These are phyloP conservation scores for Apostichopus japonicus DNA, from an alignment of 35 echinoderm and acorn worm genomes.

Conservation along the genomic window DNA sequence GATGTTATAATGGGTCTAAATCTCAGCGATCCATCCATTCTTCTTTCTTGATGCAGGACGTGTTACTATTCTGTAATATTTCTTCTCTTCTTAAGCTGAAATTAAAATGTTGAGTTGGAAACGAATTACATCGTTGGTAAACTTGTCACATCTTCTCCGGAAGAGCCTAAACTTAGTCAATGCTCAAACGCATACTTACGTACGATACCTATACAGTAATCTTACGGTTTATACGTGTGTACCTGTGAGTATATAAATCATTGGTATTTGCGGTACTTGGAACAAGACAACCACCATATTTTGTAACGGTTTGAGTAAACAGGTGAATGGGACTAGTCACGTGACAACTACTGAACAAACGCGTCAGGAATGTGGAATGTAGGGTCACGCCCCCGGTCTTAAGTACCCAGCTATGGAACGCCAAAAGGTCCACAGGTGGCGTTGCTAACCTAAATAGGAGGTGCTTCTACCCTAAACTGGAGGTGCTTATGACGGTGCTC, in stretches of 20 bases:
- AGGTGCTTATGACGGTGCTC: no score
- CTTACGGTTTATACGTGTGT: no score
- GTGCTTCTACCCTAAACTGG: no score
- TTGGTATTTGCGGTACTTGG: no score
- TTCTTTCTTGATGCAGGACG: neutral
- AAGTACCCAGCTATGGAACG: no score
- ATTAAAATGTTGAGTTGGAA: neutral
- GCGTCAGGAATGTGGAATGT: neutral
- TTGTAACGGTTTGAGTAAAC: neutral
- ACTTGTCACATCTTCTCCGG: constrained; percentile 7
- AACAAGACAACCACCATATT: neutral
- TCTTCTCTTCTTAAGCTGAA: neutral
- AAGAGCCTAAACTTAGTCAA: neutral
- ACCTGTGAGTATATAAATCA: no score
- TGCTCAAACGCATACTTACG: no score
- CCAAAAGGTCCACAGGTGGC: no score
- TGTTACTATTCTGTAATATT: neutral
- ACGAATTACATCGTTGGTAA: neutral
- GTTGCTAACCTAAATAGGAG: no score
- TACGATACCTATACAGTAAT: no score
- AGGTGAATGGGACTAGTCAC: constrained; percentile 5
- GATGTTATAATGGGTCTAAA: neutral
- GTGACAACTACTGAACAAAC: neutral
- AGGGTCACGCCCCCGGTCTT: neutral
- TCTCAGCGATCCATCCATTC: neutral